These are phyloP conservation scores for Spheniscus mendiculus DNA, from an alignment of 2,113 vertebrate genomes.

Conservation along the genomic window DNA sequence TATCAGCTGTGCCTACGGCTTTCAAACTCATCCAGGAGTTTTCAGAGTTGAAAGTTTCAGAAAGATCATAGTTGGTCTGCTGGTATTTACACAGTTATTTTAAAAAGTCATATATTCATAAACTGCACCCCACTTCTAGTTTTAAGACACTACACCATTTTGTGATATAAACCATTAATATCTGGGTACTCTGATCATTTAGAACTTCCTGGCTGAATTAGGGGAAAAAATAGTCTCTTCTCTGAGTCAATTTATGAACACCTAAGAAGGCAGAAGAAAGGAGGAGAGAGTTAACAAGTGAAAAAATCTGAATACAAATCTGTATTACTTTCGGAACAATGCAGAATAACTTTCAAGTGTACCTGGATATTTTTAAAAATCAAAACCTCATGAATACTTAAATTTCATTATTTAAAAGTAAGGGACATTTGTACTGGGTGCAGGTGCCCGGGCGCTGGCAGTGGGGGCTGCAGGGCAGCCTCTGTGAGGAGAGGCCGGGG, in stretches of 20 bases:
- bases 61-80: neutral
- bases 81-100: neutral
- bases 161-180: neutral
- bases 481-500: neutral
- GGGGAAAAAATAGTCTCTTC: neutral
- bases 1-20: neutral
- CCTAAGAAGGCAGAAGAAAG: neutral
- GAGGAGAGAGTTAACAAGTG: neutral
- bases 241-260: neutral
- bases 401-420: neutral
- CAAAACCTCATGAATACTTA: neutral
- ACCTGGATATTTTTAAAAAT: neutral
- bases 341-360: neutral
- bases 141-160: neutral
- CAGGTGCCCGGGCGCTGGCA: rapidly evolving
- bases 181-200: neutral
- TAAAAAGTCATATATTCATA: neutral
- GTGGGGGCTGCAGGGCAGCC: rapidly evolving
- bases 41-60: neutral
- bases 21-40: neutral
- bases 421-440: rapidly evolving
- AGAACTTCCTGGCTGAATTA: neutral
- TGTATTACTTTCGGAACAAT: neutral
- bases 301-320: neutral
- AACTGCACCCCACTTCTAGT: neutral